Percentiles rank a stretch among this genome's conserved stretches.
Conservation (phyloP, 2,113 vertebrate species). For the Etia nguti region DNA sequence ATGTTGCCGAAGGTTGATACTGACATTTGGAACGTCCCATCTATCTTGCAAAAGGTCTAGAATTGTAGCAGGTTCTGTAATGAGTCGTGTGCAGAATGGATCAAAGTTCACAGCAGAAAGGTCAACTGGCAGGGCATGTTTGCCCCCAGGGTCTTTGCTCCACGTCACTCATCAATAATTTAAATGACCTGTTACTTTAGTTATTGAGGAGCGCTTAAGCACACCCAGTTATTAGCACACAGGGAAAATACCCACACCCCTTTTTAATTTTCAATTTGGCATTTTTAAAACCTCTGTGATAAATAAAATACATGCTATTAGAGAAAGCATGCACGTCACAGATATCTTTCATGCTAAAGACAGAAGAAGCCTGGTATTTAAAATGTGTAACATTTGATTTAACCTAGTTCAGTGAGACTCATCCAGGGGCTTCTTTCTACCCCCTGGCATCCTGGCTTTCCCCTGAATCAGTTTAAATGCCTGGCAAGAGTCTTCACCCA, state of each 20-base stretch:
- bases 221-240: neutral
- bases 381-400: neutral
- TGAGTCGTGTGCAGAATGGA: conserved; percentile 40
- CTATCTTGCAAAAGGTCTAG: conserved; percentile 65
- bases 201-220: neutral
- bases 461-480: neutral
- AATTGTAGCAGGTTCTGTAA: conserved; percentile 40
- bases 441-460: neutral
- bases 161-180: conserved; percentile 30
- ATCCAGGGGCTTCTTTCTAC: neutral
- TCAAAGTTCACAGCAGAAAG: conserved; percentile 64
- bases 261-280: neutral
- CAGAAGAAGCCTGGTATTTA: neutral
- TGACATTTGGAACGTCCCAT: conserved; percentile 62
- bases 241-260: neutral
- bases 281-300: neutral
- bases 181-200: neutral
- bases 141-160: neutral
- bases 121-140: conserved; percentile 37
- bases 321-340: neutral
- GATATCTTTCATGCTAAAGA: neutral
- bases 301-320: neutral
- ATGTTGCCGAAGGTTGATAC: conserved; percentile 13
- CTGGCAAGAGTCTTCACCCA: neutral
- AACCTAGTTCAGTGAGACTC: neutral